Conservation (phyloP, 64 coral and sea anemone genomes). For the Montipora capricornis region DNA sequence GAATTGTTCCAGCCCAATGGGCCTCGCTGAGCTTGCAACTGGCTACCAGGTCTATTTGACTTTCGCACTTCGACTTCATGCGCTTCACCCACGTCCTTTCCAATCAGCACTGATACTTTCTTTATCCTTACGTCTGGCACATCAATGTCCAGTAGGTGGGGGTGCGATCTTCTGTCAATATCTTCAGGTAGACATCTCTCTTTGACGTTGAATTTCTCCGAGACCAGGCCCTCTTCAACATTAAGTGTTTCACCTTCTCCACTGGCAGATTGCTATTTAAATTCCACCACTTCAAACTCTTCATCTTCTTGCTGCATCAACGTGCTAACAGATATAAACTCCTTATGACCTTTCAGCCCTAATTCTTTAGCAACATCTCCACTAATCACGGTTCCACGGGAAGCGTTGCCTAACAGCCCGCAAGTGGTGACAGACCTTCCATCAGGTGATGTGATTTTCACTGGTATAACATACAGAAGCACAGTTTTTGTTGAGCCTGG, state of each 20-base stretch:
- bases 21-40: no score
- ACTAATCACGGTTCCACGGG: conserved; percentile 55
- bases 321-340: background rate
- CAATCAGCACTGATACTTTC: no score
- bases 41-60: no score
- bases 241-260: background rate
- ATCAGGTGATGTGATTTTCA: background rate
- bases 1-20: conserved; percentile 60
- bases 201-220: conserved; percentile 54
- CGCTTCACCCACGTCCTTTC: no score
- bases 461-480: conserved; percentile 48
- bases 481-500: conserved; percentile 31
- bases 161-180: conserved; percentile 11
- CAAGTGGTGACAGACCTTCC: conserved; percentile 45
- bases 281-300: background rate
- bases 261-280: conserved; percentile 31
- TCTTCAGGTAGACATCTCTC: conserved; percentile 60
- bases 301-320: no score
- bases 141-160: conserved; percentile 66
- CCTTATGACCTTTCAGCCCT: conserved; percentile 21
- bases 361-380: conserved; percentile 36
- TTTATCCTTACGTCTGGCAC: conserved; percentile 39
- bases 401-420: conserved; percentile 58
- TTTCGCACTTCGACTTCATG: no score
- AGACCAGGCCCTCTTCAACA: background rate